Evolutionary conservation across 1,140 invertebrate genomes (phyloP).

Genomic region (Pogonomyrmex californicus): DNA sequence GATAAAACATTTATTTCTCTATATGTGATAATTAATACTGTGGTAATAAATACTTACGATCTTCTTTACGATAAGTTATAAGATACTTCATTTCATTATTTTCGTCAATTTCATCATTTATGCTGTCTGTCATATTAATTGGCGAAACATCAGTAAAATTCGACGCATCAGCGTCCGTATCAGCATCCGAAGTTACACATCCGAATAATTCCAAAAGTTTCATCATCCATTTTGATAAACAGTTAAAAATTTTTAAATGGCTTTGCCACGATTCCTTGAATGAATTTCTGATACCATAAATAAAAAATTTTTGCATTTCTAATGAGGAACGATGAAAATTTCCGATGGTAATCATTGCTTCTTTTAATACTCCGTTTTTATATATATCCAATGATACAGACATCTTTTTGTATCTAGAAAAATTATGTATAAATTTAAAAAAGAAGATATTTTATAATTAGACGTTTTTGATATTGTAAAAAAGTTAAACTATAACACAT

Average conservation of each 20-base stretch:
- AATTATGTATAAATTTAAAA: not conserved
- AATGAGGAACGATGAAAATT: constrained; percentile 51
- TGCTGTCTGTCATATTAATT: not conserved
- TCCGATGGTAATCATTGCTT: constrained; percentile 38
- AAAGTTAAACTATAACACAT: not conserved
- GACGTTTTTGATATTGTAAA: not conserved
- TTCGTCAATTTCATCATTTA: not conserved
- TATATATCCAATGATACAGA: constrained; percentile 56
- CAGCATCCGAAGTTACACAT: not conserved
- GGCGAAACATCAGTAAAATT: not conserved
- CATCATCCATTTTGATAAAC: constrained; percentile 51
- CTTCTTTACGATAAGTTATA: not conserved
- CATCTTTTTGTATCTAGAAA: constrained; percentile 47
- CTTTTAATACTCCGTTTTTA: constrained; percentile 34
- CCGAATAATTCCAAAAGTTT: constrained; percentile 56
- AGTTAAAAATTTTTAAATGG: constrained; percentile 27
- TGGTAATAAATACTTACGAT: constrained; percentile 35
- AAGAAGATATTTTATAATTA: not conserved
- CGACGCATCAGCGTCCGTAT: not conserved
- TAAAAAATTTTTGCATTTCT: constrained; percentile 50
- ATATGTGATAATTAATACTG: constrained; percentile 1
- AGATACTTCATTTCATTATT: not conserved
- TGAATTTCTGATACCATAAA: constrained; percentile 38
- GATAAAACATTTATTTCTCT: not conserved
- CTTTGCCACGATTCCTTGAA: constrained; percentile 56